Conservation (phyloP, 1,140 invertebrate genomes). For the Diorhabda sublineata region DNA sequence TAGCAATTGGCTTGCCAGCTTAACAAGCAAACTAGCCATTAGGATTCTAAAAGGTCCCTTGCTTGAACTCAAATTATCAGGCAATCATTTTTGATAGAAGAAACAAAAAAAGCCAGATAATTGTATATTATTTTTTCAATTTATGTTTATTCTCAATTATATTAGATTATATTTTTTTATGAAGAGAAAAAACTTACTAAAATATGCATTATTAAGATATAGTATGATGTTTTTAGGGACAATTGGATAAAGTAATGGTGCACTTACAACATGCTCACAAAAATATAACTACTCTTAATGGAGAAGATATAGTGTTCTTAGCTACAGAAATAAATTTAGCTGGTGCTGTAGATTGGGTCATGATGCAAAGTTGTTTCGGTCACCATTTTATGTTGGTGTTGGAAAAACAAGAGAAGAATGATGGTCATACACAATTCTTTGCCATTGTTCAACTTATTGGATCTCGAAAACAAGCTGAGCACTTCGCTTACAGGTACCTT, state of each 20-base stretch:
- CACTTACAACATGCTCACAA: slow-evolving; percentile 98
- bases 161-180: no score
- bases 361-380: slow-evolving; percentile 99
- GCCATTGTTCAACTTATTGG: slow-evolving; percentile 99
- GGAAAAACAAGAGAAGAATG: slow-evolving; percentile 98
- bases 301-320: slow-evolving; percentile 98
- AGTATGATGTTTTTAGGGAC: slow-evolving; percentile 30
- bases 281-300: slow-evolving; percentile 95
- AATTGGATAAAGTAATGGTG: slow-evolving; percentile 70
- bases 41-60: no score
- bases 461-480: slow-evolving; percentile 97
- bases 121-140: no score
- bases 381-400: slow-evolving; percentile 99
- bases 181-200: no score
- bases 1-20: no score
- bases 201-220: no score
- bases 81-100: no score
- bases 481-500: slow-evolving; percentile 89
- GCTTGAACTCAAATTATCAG: no score
- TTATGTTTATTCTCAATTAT: no score
- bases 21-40: no score
- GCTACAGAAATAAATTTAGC: slow-evolving; percentile 99
- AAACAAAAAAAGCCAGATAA: no score
- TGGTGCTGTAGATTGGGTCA: slow-evolving; percentile 99
- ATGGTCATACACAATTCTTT: slow-evolving; percentile 98